phyloP scores from a whole-genome alignment of 2,888 invertebrate species.

The Craniophora ligustri region DNA sequence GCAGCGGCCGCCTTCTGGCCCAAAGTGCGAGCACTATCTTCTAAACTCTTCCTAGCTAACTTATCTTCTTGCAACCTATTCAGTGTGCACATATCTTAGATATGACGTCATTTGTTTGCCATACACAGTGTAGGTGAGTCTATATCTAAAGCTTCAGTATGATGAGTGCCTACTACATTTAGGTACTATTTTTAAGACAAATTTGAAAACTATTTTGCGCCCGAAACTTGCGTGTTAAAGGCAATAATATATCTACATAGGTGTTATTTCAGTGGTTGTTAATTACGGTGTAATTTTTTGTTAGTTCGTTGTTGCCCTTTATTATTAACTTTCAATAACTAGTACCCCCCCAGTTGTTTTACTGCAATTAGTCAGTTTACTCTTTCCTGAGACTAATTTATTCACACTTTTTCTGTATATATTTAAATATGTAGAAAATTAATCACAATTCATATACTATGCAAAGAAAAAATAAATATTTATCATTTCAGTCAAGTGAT shows the following conservation, averaged over 20 bases:
- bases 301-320: neutral
- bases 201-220: neutral
- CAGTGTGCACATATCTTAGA: constrained; percentile 28
- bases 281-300: neutral
- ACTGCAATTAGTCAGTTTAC: neutral
- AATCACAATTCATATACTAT: constrained; percentile 13
- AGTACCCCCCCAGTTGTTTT: neutral
- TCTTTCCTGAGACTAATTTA: neutral
- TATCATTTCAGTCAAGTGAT: constrained; percentile 2
- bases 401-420: neutral
- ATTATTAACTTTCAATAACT: no score
- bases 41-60: constrained; percentile 78
- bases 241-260: neutral
- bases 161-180: neutral
- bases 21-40: constrained; percentile 89
- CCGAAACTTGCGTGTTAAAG: neutral
- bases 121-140: constrained; percentile 7
- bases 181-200: neutral
- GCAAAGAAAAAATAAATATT: constrained; percentile 44
- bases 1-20: constrained; percentile 88
- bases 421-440: neutral
- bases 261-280: neutral
- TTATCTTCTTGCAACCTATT: constrained; percentile 84
- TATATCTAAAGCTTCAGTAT: constrained; percentile 4
- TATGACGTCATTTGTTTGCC: constrained; percentile 10